Evolutionary conservation across 2,888 invertebrate genomes (phyloP), one percentile per base, ranked within the genome.

Genomic region (Trichogramma dendrolimi): DNA sequence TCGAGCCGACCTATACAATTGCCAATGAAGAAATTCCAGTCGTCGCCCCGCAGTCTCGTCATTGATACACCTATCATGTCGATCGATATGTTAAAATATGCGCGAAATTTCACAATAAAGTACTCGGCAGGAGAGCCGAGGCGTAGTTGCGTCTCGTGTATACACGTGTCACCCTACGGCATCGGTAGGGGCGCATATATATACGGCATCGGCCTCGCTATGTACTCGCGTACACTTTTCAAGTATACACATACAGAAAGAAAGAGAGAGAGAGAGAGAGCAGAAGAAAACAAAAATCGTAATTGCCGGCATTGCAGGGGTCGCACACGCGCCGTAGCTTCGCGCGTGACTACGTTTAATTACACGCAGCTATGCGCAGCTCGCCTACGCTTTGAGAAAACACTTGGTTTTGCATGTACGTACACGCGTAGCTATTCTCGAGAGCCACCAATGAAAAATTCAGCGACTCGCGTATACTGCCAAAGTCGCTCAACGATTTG

Each of bases 261-360:
- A 51, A 65, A 63, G 66, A 62, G 65, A 60, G 62, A 44, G 51
- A 49, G 55, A 55, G 61, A 63, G 60, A 68, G 65, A 61, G 64
- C 61, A 65, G 66, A 67, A 70, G 67, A 63, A 70, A 67, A 67
- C 64, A 68, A 67, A 65, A 69, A 71, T 69, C 71, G 71, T 78
- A 78, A 79, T 78, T 79, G 78, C 76, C 77, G 70, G 73, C 77
- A 75, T 78, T 75, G 73, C 76, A 72, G 75, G 77, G 76, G 75
- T 74, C 75, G 75, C 67, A 67, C 63, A 56, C 53, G 51, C 41
- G 63, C 64, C 59, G 62, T 27, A 27, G 2, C 63, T 71, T 70
- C 73, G 10, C 68, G 64, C 69, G 70, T 68, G 71, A 71, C 70
- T 70, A 70, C 71, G 71, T 77, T 78, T 78, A 79, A 78, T 78